Base-by-base conservation (phyloP, 2,797 vertebrate species). In the Falco columbarius region DNA sequence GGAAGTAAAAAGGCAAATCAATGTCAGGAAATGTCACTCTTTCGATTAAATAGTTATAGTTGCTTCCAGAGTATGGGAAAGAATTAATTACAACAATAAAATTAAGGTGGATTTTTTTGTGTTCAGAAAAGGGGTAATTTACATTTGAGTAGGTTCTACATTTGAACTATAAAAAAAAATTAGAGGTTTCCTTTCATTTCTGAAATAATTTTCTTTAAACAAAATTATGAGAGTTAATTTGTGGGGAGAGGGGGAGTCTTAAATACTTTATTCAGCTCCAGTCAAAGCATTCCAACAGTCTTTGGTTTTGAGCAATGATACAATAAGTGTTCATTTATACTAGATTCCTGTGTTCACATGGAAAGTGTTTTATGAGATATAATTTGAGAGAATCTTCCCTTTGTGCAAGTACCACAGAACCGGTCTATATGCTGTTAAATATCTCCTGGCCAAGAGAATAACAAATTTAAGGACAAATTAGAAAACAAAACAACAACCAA, bases 181-280 rank as follows among this genome's bases (percentile, higher is more conserved):
- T 2, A 40, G 3, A 67, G 3, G 3, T 0, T 63, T 79, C 12
- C 7, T 84, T 88, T 66, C 0, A 34, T 46, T 87, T 49, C 23
- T 21, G 58, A 79, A 81, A 67, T 40, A 71, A n/a, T 26, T 74
- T 58, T 0, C 5, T 71, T 70, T 32, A 56, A 67, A 59, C 1
- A 58, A 76, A 87, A 68, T 34, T 26, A 20, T 47, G 21, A 63
- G 26, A 58, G 3, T 10, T 68, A 34, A 38, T 46, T 7, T n/a
- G 20, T 30, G 18, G 2, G 10, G 2, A 58, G 10, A 47, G 3
- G 0, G 13, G 2, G 1, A 66, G 5, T 9, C 5, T 58, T 8
- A 27, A 83, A 29, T 58, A 73, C 3, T 63, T 63, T 56, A 42
- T 30, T 49, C 24, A 36, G 23, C 36, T 72, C 16, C 27, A 62